phyloP scores from a whole-genome alignment of 2,113 vertebrate species.

The Myxocyprinus asiaticus region DNA sequence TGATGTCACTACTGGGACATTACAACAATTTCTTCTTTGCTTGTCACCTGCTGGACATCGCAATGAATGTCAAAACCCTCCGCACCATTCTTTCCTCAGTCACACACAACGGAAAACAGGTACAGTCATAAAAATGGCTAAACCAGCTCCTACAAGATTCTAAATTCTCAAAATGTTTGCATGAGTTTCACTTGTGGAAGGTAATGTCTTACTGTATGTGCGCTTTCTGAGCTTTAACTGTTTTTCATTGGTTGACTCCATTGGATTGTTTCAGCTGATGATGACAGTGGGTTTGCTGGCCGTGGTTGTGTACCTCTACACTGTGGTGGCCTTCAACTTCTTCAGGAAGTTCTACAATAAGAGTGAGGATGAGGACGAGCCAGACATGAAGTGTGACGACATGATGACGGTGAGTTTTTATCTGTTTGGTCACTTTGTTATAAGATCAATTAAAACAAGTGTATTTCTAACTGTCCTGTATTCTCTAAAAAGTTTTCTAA shows the following conservation, averaged over 20 bases:
- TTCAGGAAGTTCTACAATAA: slow-evolving; percentile 97
- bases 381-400: slow-evolving; percentile 94
- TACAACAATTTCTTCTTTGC: slow-evolving; percentile 96
- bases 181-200: neutral
- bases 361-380: slow-evolving; percentile 90
- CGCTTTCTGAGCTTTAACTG: neutral
- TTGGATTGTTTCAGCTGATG: slow-evolving; percentile 75
- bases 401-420: slow-evolving; percentile 86
- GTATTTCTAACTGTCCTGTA: neutral
- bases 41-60: slow-evolving; percentile 89
- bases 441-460: neutral
- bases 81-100: slow-evolving; percentile 91
- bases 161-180: no score
- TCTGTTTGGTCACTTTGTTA: slow-evolving; percentile 26
- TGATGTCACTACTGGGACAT: slow-evolving; percentile 91
- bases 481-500: neutral
- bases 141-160: no score
- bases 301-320: slow-evolving; percentile 91
- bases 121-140: slow-evolving; percentile 42
- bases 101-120: slow-evolving; percentile 95
- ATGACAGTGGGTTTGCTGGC: slow-evolving; percentile 91
- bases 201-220: neutral
- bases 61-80: slow-evolving; percentile 91
- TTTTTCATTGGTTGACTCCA: neutral
- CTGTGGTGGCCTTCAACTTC: slow-evolving; percentile 92